Evolutionary conservation across 1,140 invertebrate genomes (phyloP), one percentile per base, ranked within the genome.

Genomic region (Varroa destructor): DNA sequence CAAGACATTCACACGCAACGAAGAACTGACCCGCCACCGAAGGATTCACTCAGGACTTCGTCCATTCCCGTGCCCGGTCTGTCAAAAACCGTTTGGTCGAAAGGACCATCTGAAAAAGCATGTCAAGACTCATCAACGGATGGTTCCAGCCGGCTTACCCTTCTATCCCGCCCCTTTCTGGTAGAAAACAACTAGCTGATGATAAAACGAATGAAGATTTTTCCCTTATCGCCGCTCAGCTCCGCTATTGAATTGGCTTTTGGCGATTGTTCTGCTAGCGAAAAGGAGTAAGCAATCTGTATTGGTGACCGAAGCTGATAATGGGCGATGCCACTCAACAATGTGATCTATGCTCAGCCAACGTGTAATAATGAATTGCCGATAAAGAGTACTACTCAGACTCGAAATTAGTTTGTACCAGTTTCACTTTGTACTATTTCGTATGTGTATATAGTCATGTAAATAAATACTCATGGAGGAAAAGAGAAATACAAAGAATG

Each of bases 101-200:
- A 91, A 93, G 79, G 93, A 96, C 79, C 93, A 96, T 79, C 89
- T 95, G 88, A 84, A 90, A 72, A 96, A 96, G 80, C 93, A 96
- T 80, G 82, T 85, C 71, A 87, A 90, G 71, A 96, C 90, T 40
- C 93, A 96, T 79, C 83, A 81, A 61, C 83, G 84, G 71, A 83
- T 73, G 10, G 70, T 70, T 25, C n/a, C 73, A 6, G 51, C 70
- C 1, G 54, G 70, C 1, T 36, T 74, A 56, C 74, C 72, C 3
- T 67, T 67, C 10, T 67, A 67, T 46, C 37, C 61, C 5, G 1
- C 12, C 12, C 61, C 61, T 4, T 67, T 67, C 61, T 67, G 61
- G 61, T 67, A 67, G 37, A 51, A 3, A 51, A 5, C 46, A 8
- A 8, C 46, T 51, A 8, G 46, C 8, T 25, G 46, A 8, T 5